Conservation (phyloP, 2,113 vertebrate species). For the Oryzias woworae region DNA sequence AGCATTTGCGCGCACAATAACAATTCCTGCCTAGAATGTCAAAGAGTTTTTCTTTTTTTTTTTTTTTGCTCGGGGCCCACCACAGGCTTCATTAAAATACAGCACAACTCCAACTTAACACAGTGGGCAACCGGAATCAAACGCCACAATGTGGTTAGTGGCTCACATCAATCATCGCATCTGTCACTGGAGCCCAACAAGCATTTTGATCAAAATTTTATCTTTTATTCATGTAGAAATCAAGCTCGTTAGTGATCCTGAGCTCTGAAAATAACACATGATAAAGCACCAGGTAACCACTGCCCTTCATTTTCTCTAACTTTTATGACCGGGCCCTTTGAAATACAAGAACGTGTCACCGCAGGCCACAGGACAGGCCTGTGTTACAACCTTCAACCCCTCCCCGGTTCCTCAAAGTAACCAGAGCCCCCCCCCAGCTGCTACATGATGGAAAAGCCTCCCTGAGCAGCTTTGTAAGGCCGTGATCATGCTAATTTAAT, state of each 20-base stretch:
- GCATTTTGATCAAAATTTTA: constrained; percentile 33
- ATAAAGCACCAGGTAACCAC: constrained; percentile 59
- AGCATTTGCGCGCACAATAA: constrained; percentile 10
- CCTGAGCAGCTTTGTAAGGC: constrained; percentile 44
- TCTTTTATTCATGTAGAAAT: constrained; percentile 65
- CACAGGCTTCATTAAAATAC: constrained; percentile 57
- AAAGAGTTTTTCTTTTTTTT: constrained; percentile 24
- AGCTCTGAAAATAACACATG: constrained; percentile 52
- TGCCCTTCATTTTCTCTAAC: constrained; percentile 33
- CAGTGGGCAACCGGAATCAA: constrained; percentile 41
- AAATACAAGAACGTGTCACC: constrained; percentile 49
- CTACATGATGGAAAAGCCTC: constrained; percentile 38
- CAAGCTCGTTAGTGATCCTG: constrained; percentile 52
- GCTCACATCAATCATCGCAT: constrained; percentile 35
- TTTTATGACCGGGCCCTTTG: constrained; percentile 49
- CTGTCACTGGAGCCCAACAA: constrained; percentile 31
- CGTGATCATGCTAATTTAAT: constrained; percentile 66
- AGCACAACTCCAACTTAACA: constrained; percentile 40
- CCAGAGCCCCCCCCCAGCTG: constrained; percentile 37
- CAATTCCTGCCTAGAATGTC: constrained; percentile 34
- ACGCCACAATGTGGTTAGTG: constrained; percentile 10
- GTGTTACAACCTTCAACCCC: constrained; percentile 54
- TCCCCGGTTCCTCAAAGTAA: constrained; percentile 43
- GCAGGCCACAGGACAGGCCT: constrained; percentile 34
- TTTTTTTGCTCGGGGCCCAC: constrained; percentile 11